Evolutionary conservation across 2,888 invertebrate genomes (phyloP), one percentile per base, ranked within the genome.

Genomic region (Eupithecia inturbata): DNA sequence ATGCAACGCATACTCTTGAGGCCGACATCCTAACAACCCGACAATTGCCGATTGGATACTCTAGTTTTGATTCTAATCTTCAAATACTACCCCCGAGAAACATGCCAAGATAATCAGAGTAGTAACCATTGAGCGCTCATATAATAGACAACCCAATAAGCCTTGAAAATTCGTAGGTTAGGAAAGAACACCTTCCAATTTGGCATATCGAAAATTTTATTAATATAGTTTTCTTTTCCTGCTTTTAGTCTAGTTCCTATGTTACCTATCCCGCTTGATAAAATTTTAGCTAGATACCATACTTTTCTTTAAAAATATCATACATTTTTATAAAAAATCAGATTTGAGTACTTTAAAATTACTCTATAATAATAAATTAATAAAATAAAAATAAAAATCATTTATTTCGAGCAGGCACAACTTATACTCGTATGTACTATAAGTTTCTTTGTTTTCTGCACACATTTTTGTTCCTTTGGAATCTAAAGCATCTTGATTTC

Each of bases 31-130:
- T 78, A 79, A 79, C 80, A 80, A 77, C 73, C 75, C 73, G 79
- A 79, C 79, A 79, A 81, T 78, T 77, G 78, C 76, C 74, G 74
- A 81, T 75, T 72, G 71, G 70, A 79, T 79, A 77, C 73, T 76
- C 77, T 76, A 74, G 78, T 77, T 78, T 77, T 71, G 76, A 78
- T 78, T 78, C 73, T 76, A 75, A 79, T 81, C 78, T 78, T 62
- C 70, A 57, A 57, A 57, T 57, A 57, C 14, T 26, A 57, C 57
- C 57, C 57, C 12, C 26, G 57, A 26, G 57, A 26, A 26, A 57
- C 57, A 26, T 57, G 22, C 57, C 26, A 26, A 57, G 26, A 57
- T 57, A 57, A 26, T 57, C 57, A 57, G 26, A 57, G 57, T 14
- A 57, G 26, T 26, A 14, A 26, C 57, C 57, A 14, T 57, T 26